Base-by-base conservation (phyloP, 2,888 invertebrate genomes). In the Euphydryas editha region DNA sequence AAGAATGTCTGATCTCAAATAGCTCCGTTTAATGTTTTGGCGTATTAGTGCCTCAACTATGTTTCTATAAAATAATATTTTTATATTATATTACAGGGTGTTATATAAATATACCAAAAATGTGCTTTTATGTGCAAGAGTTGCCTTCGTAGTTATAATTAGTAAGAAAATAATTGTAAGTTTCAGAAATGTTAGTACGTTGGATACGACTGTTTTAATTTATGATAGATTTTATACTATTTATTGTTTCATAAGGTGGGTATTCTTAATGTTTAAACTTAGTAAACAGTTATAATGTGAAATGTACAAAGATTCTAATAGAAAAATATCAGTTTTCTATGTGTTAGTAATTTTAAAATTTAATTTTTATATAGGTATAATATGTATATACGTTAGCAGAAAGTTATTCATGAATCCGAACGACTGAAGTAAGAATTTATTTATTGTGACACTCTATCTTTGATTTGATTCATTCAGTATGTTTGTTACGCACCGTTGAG, bases 71-170 rank as follows among this genome's bases (percentile, higher is more conserved):
- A 81, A 83, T 82, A 87, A 81, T 90, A 90, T 90, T 91, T 91
- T 90, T 87, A 86, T 92, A 90, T 82, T 75, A 81, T 91, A 90
- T n/a, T 91, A 92, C 92, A 92, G 92, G 91, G 91, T 92, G 91
- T 88, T 86, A 78, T 83, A 83, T 78, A 83, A 87, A 86, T 87
- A 91, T 88, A 92, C 91, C 91, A 92, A 92, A 92, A 72, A 87
- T 86, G 86, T 89, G 91, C 91, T 91, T 92, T 90, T 90, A 90
- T 83, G 86, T 86, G 86, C 83, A 86, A 85, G 79, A 83, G 85
- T 90, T 90, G 91, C 91, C 91, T 91, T 88, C 82, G 77, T 87
- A 86, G 82, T 13, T n/a, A 30, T 62, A 56, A 46, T 56, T 18
- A n/a, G 46, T 62, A 80, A 84, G 79, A 79, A 73, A 72, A 63